These are phyloP conservation scores for Theretra japonica DNA, from an alignment of 2,888 invertebrate genomes.

Conservation along the genomic window DNA sequence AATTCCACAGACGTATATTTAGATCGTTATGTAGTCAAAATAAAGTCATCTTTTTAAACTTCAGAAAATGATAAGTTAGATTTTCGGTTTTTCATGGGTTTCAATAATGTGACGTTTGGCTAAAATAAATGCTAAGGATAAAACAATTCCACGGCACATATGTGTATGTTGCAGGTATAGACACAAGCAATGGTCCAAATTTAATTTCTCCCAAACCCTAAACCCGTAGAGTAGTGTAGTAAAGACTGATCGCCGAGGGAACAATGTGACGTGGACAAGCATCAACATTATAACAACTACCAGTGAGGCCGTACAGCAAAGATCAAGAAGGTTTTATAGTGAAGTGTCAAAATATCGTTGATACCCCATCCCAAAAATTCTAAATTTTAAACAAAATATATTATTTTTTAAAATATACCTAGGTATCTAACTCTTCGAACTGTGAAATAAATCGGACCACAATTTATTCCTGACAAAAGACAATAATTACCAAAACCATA, in stretches of 20 bases:
- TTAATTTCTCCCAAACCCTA: not conserved
- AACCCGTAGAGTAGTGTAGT: constrained; percentile 7
- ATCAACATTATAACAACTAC: not conserved
- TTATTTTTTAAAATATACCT: constrained; percentile 20
- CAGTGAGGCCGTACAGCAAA: not conserved
- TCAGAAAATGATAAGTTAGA: too few relatives aligned
- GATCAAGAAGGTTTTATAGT: not conserved
- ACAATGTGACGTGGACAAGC: constrained; percentile 7
- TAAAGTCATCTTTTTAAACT: too few relatives aligned
- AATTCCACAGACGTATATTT: too few relatives aligned
- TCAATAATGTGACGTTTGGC: too few relatives aligned
- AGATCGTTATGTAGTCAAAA: too few relatives aligned
- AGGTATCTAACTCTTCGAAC: not conserved
- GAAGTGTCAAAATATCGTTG: not conserved
- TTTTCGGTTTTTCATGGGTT: too few relatives aligned
- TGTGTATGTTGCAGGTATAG: constrained; percentile 1
- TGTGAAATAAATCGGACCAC: constrained; percentile 12
- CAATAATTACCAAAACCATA: constrained; percentile 29
- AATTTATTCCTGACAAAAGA: constrained; percentile 26
- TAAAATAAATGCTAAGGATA: not conserved
- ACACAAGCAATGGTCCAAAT: constrained; percentile 10
- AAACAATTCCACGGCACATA: constrained; percentile 15
- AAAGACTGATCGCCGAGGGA: constrained; percentile 9
- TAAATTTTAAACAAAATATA: constrained; percentile 13
- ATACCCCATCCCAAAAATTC: constrained; percentile 5